Evolutionary conservation across 1,140 invertebrate species (phyloP), one percentile per base, ranked within the genome.

Genomic region (Halesus radiatus): DNA sequence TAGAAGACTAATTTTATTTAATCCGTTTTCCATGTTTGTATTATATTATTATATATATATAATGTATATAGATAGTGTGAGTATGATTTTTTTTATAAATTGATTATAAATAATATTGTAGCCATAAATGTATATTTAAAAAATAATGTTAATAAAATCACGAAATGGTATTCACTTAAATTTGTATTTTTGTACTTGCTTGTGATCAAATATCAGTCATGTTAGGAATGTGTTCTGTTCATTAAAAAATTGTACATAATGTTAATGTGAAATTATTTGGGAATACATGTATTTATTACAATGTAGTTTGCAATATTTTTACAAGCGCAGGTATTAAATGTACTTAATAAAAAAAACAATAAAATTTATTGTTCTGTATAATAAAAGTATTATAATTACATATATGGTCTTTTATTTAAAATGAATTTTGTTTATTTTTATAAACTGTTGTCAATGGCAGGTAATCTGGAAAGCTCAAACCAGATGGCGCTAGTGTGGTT

Each of bases 261-360:
- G 22, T 13, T 18, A 23, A 16, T 66, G 29, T 26, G 8, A 32
- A 66, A 66, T 76, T 32, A 76, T 37, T 26, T 32, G 45, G 54
- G 5, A 53, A n/a, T n/a, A n/a, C n/a, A 53, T 73, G 8, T 73
- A 15, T 54, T 53, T 56, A 53, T 50, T 10, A 53, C 10, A 32
- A 26, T 3, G 22, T 50, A 22, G 32, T 56, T 54, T 74, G 20
- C 18, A 74, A 23, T 52, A 56, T 74, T 56, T 62, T 76, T 60
- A 45, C 20, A 76, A 50, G 20, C 18, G 23, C 20, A 62, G 22
- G 37, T 52, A 76, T 76, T 50, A 37, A 45, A 76, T 76, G 52
- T 76, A 62, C 56, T 62, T 76, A 62, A 76, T 32, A 76, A 62
- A 20, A 62, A 20, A 62, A 66, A 58, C 22, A 62, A 76, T 74